phyloP scores from a whole-genome alignment of 2,888 invertebrate genomes.

The Dusona sp. region DNA sequence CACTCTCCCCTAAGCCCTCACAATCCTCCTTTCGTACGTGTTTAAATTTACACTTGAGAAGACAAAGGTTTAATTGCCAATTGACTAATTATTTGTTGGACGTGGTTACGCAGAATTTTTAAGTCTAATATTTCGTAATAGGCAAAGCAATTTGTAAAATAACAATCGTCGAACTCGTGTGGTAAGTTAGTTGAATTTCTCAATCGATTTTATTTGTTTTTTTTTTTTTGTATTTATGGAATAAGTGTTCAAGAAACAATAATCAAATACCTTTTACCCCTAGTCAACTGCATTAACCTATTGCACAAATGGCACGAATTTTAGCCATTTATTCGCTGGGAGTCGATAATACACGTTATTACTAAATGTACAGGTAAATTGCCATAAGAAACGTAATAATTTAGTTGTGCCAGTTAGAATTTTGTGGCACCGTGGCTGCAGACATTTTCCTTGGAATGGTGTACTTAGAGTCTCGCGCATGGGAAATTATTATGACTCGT shows the following conservation, averaged over 20 bases:
- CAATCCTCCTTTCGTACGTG: background rate
- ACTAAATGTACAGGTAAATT: constrained; percentile 2
- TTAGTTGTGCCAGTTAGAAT: constrained; percentile 21
- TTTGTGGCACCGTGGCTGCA: constrained; percentile 21
- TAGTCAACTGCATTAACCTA: background rate
- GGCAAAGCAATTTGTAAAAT: background rate
- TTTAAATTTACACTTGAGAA: background rate
- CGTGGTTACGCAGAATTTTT: background rate
- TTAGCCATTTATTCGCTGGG: background rate
- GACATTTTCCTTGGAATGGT: constrained; percentile 50
- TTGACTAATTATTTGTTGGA: background rate
- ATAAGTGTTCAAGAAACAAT: background rate
- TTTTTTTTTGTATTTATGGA: background rate
- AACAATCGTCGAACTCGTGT: background rate
- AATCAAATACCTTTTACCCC: background rate
- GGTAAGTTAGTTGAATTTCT: background rate
- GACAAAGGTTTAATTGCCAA: background rate
- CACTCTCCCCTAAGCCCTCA: background rate
- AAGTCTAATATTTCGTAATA: background rate
- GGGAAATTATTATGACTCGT: constrained; percentile 36
- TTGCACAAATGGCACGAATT: constrained; percentile 1
- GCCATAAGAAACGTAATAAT: constrained; percentile 28
- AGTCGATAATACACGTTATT: constrained; percentile 20
- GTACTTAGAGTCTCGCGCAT: constrained; percentile 11
- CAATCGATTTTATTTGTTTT: background rate